A percentile compares a stretch with the other conserved stretches of the same genome.
Evolutionary conservation across 1,140 invertebrate species (phyloP).

Genomic region (Formica exsecta): DNA sequence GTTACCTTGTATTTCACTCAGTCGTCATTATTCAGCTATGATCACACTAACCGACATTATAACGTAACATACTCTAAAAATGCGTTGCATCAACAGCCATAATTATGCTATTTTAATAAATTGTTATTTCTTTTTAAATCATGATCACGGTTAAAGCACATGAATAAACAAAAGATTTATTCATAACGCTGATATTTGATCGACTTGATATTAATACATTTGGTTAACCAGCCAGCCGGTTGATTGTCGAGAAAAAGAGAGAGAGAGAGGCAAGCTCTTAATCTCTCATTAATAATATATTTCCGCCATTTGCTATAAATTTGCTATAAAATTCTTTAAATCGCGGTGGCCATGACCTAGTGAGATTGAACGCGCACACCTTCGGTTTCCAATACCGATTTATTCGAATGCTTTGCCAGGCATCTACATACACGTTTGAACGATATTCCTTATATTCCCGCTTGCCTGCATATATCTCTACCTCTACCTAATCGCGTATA

Average conservation of each 20-base stretch:
- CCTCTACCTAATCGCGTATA: constrained; percentile 38
- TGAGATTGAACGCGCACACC: constrained; percentile 62
- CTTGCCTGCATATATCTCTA: background rate
- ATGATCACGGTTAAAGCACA: background rate
- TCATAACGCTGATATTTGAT: too few relatives aligned
- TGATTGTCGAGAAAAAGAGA: constrained; percentile 25
- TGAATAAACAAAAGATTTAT: background rate
- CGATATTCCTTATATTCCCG: constrained; percentile 27
- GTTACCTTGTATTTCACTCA: background rate
- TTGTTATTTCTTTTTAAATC: background rate
- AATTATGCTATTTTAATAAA: constrained; percentile 1
- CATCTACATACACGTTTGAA: constrained; percentile 44
- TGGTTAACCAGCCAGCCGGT: background rate
- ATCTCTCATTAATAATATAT: constrained; percentile 80
- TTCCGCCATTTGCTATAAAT: constrained; percentile 66
- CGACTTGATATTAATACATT: background rate
- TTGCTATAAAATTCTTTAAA: constrained; percentile 70
- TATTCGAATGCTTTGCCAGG: constrained; percentile 37
- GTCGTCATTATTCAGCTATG: background rate
- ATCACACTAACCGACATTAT: background rate
- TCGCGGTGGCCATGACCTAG: constrained; percentile 71
- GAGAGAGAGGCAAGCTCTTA: constrained; percentile 57
- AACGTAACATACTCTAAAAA: background rate
- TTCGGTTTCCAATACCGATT: constrained; percentile 36
- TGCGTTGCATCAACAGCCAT: background rate